Base-by-base conservation (phyloP, 1,140 invertebrate species). In the Aricia agestis region DNA sequence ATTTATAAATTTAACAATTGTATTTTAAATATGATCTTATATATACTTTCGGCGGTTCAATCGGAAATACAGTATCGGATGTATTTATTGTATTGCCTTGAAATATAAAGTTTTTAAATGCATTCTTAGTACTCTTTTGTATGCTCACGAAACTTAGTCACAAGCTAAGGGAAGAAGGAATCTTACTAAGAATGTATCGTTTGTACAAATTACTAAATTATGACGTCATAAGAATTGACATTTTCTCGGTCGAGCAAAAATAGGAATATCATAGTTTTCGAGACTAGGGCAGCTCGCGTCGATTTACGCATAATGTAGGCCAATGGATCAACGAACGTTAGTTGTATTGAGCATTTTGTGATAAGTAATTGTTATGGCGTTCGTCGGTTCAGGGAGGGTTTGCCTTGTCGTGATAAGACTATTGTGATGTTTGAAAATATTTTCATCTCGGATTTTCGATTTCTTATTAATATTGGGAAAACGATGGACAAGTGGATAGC, bases 381-480 rank as follows among this genome's bases (percentile, higher is more conserved):
- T 74, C 75, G 75, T 77, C 69, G 66, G 72, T 76, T 36, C 69
- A 72, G 72, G 69, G 69, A 57, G 67, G 76, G 75, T 78, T 75
- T 77, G 80, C 74, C 75, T 80, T 78, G 79, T 79, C 79, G 84
- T 82, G 80, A 82, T 82, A 79, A 76, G 75, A 81, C 79, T 82
- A 82, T 80, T 87, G 85, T 87, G 85, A 86, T 86, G 84, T 86
- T 84, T 83, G 73, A 80, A 79, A 78, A 72, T 79, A 80, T 73
- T 80, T 76, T 77, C 73, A 77, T 81, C 72, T 77, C 76, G 59
- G 69, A 74, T 82, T 81, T 82, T 82, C 75, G 76, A 79, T 80
- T 80, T 79, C 76, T 75, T 82, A 77, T 78, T 76, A 72, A 71
- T 71, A 69, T 72, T 71, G 76, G 75, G 58, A 75, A 75, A 74